Conservation (phyloP, 2,113 vertebrate species). For the Sminthopsis crassicaudata region DNA sequence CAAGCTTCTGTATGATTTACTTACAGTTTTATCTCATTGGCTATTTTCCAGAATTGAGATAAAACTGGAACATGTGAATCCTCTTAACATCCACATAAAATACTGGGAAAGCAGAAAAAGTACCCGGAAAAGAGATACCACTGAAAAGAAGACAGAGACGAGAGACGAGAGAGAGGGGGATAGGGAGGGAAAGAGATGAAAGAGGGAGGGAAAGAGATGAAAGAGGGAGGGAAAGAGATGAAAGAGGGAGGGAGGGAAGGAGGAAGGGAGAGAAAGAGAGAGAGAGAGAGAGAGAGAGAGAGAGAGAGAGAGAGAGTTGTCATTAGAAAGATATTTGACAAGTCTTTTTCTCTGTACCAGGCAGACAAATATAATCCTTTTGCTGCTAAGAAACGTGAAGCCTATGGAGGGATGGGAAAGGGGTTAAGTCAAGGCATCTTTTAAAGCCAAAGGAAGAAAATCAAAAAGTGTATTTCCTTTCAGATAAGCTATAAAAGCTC, state of each 20-base stretch:
- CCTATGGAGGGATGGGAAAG: neutral
- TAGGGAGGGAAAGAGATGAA: no score
- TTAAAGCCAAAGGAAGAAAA: neutral
- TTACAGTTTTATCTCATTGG: neutral
- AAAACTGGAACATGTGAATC: neutral
- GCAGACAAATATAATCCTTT: constrained; percentile 17
- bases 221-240: neutral
- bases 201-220: no score
- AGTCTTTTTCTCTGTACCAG: constrained; percentile 4
- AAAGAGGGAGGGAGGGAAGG: no score
- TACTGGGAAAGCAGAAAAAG: neutral
- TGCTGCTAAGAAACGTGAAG: neutral
- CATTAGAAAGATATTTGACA: constrained; percentile 12
- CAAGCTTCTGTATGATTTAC: neutral
- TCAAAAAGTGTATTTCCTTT: neutral
- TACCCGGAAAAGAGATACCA: neutral
- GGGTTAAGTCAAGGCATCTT: neutral
- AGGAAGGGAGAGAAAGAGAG: no score
- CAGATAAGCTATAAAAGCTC: neutral
- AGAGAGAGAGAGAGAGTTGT: neutral
- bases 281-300: no score
- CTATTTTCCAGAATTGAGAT: neutral
- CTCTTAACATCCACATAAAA: constrained; percentile 15
- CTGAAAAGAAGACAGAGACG: no score
- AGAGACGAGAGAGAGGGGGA: no score